Evolutionary conservation across 2,797 vertebrate genomes (phyloP).

Genomic region (Rhinogobio ventralis): DNA sequence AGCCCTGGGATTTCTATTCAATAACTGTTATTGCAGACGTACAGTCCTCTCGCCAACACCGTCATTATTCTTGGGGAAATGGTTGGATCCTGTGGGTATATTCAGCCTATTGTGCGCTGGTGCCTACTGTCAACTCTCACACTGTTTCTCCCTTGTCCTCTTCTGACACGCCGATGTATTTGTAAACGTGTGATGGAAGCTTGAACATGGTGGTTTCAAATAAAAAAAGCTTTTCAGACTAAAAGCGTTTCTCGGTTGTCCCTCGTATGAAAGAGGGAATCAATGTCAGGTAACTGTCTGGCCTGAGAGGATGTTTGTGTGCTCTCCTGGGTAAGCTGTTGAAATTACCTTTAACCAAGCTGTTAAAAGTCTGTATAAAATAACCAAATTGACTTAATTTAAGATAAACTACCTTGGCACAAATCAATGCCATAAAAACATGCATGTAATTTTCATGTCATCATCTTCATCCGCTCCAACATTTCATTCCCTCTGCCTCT

Average conservation of each 20-base stretch:
- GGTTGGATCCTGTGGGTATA: slow-evolving; percentile 52
- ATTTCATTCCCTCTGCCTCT: slow-evolving; percentile 26
- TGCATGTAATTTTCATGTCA: slow-evolving; percentile 6
- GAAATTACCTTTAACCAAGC: slow-evolving; percentile 1
- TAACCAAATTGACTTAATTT: neutral
- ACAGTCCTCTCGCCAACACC: slow-evolving; percentile 39
- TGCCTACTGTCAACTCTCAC: slow-evolving; percentile 35
- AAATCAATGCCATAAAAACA: slow-evolving; percentile 4
- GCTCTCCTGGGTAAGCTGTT: neutral
- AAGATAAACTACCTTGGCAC: slow-evolving; percentile 8
- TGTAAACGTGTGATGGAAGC: slow-evolving; percentile 30
- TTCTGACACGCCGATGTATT: slow-evolving; percentile 13
- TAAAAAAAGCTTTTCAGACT: slow-evolving; percentile 14
- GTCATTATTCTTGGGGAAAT: slow-evolving; percentile 57
- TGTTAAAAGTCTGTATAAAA: neutral
- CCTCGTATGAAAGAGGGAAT: neutral
- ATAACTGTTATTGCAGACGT: slow-evolving; percentile 60
- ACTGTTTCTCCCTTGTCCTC: slow-evolving; percentile 23
- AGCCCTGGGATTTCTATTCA: slow-evolving; percentile 63
- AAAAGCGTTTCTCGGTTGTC: neutral
- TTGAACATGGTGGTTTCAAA: slow-evolving; percentile 31
- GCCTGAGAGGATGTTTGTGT: neutral
- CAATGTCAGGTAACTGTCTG: neutral
- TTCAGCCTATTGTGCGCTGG: slow-evolving; percentile 45
- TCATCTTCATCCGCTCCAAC: neutral